Percentiles rank a stretch among this genome's conserved stretches.
phyloP scores from a whole-genome alignment of 2,888 invertebrate species.

The Andrena minutula region DNA sequence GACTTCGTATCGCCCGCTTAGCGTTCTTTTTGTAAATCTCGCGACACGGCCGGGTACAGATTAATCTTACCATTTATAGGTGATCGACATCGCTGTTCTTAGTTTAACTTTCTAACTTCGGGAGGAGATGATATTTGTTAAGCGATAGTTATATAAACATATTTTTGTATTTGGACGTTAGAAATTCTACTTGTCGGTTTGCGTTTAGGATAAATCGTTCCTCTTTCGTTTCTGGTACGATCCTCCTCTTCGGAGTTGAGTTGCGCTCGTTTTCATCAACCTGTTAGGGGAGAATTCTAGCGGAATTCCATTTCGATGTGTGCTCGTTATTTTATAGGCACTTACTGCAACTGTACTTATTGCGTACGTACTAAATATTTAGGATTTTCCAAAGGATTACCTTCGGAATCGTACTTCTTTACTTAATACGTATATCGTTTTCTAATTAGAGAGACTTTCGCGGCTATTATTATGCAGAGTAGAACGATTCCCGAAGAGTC shows the following conservation, averaged over 20 bases:
- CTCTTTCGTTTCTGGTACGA: neutral
- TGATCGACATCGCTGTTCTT: slow-evolving; percentile 21
- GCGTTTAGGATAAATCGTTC: slow-evolving; percentile 1
- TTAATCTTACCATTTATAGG: slow-evolving; percentile 27
- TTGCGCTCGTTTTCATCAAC: neutral
- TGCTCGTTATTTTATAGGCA: slow-evolving; percentile 1
- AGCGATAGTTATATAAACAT: slow-evolving; percentile 22
- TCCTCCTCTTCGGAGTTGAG: neutral
- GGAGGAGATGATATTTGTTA: slow-evolving; percentile 19
- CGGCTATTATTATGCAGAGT: slow-evolving; percentile 22
- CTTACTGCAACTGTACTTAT: slow-evolving; percentile 40
- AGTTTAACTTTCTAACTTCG: slow-evolving; percentile 17
- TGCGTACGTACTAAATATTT: slow-evolving; percentile 20
- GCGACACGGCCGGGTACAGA: slow-evolving; percentile 12
- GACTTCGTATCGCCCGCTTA: neutral
- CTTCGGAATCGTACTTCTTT: slow-evolving; percentile 28
- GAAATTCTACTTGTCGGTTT: slow-evolving; percentile 24
- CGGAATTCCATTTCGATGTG: neutral
- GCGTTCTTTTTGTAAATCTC: slow-evolving; percentile 12
- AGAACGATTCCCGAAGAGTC: slow-evolving; percentile 18
- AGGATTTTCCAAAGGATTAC: slow-evolving; percentile 6
- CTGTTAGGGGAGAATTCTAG: neutral
- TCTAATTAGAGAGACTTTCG: slow-evolving; percentile 13
- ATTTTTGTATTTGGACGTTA: slow-evolving; percentile 43
- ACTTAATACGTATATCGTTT: slow-evolving; percentile 25